Conservation (phyloP, 2,797 vertebrate species). For the Prionace glauca region DNA sequence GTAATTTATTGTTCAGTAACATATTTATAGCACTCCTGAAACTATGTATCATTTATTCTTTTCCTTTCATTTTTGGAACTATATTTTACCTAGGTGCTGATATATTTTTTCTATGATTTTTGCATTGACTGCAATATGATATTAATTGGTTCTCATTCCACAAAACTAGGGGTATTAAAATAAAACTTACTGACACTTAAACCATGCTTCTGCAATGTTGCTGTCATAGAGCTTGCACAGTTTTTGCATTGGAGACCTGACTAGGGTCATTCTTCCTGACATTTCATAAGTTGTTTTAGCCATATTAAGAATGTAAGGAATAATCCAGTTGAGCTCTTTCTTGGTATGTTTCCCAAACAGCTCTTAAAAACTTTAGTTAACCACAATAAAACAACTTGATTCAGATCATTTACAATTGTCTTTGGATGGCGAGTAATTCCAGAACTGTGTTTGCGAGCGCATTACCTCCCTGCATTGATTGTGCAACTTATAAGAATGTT, state of each 20-base stretch:
- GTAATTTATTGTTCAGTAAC: neutral
- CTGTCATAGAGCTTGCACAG: neutral
- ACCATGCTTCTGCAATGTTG: neutral
- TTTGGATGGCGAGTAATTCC: neutral
- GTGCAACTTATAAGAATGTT: neutral
- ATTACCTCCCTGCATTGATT: neutral
- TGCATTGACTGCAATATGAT: neutral
- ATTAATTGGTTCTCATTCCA: neutral
- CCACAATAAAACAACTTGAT: neutral
- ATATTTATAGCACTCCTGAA: neutral
- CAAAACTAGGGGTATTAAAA: constrained; percentile 23
- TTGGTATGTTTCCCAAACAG: neutral
- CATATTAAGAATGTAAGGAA: constrained; percentile 19
- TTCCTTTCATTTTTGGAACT: neutral
- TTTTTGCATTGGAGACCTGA: neutral
- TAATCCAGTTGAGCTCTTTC: neutral
- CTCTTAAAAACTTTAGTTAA: neutral
- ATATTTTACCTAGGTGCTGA: neutral
- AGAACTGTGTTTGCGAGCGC: neutral
- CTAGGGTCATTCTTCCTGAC: neutral
- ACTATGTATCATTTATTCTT: constrained; percentile 2
- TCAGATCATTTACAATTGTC: neutral
- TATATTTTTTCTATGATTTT: neutral
- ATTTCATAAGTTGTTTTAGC: neutral
- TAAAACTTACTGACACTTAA: neutral